Percentiles rank a stretch among this genome's conserved stretches.
Conservation (phyloP, 2,113 vertebrate genomes). For the Xiphorhynchus elegans region DNA sequence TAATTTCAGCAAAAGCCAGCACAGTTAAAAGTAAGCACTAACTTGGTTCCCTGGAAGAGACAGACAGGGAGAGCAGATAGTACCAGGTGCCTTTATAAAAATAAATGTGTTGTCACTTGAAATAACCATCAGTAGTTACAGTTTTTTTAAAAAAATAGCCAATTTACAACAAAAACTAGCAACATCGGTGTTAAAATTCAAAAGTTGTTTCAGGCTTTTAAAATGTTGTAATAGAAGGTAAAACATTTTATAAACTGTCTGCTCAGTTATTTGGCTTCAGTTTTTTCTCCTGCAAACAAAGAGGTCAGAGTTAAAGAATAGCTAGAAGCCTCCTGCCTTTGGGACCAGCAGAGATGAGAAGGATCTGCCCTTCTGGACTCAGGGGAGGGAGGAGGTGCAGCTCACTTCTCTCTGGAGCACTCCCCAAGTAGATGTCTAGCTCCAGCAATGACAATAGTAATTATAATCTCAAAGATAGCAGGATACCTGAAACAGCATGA, state of each 20-base stretch:
- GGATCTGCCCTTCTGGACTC: neutral
- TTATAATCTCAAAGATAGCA: neutral
- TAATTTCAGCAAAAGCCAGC: neutral
- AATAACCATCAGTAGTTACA: slow-evolving; percentile 18
- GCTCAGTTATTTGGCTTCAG: neutral
- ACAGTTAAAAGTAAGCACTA: neutral
- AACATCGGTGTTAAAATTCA: neutral
- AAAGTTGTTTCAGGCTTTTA: neutral
- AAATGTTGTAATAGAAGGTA: neutral
- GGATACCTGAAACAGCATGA: neutral
- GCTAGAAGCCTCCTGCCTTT: neutral
- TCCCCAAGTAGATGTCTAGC: neutral
- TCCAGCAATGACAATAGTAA: slow-evolving; percentile 11
- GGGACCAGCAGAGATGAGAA: neutral
- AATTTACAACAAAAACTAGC: neutral
- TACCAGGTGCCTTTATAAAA: slow-evolving; percentile 17
- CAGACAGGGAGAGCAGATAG: neutral
- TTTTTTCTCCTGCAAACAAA: neutral
- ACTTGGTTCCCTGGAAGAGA: neutral
- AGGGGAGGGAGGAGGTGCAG: neutral
- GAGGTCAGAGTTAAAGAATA: slow-evolving; percentile 32
- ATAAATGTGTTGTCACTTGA: slow-evolving; percentile 5
- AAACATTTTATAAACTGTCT: neutral
- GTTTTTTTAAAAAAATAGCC: neutral
- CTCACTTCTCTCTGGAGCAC: neutral